Base-by-base conservation (phyloP, 2,888 invertebrate species). In the Drosophila tanythrix region DNA sequence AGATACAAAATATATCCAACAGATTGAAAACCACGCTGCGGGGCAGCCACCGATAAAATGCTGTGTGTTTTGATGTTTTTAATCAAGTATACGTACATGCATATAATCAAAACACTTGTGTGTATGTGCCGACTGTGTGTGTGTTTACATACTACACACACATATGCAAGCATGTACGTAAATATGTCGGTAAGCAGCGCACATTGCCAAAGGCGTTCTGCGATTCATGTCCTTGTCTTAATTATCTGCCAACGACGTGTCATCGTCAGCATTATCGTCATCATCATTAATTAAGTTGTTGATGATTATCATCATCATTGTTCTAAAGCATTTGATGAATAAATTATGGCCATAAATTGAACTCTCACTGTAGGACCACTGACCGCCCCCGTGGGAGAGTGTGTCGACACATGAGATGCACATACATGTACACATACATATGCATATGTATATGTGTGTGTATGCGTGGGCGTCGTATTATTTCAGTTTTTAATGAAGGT, bases 401-500 rank as follows among this genome's bases (percentile, higher is more conserved):
- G 31, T 38, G 46, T 58, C 35, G 66, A 51, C 31, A 59, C 40
- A 53, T 36, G 67, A 72, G 72, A 64, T 13, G 36, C n/a, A 36
- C 15, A 25, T 10, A 40, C 27, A 21, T 27, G 6, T 46, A 25
- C 15, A 27, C 7, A 8, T 25, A 13, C 21, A 21, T 33, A 33
- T 11, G 11, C n/a, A 21, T n/a, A 13, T 40, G 7, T 10, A 8
- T 4, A 8, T 21, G 25, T 11, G 4, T 36, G 21, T 27, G 18
- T 15, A n/a, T 31, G 62, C 29, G 65, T 13, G 64, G 63, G 65
- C 80, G 66, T 64, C 62, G 51, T 61, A 65, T 76, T 65, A 74
- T 73, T 75, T 76, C 60, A 72, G 64, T 78, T 76, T 74, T 76
- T 73, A 81, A 71, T 75, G 82, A 87, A 86, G 85, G 85, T 89